phyloP scores from a whole-genome alignment of 2,113 vertebrate species.

The Camelus dromedarius region DNA sequence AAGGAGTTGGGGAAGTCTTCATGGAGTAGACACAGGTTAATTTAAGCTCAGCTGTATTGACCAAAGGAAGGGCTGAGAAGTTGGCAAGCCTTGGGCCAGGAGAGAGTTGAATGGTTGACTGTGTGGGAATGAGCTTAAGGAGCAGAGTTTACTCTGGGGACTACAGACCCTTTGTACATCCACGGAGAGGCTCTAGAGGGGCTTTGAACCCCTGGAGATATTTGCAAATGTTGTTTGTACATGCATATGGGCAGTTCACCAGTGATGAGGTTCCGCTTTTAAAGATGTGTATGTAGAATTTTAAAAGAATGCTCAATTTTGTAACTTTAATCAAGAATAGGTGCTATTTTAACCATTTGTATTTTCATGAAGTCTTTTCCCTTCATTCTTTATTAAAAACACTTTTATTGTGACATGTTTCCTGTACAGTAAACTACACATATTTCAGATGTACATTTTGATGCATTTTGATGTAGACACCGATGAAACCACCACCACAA shows the following conservation, averaged over 20 bases:
- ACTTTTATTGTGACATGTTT: no score
- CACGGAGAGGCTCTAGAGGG: background rate
- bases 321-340: background rate
- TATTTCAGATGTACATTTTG: no score
- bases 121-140: background rate
- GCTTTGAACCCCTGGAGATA: background rate
- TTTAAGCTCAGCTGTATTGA: background rate
- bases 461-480: no score
- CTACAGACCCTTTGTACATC: background rate
- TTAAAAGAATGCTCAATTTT: slow-evolving; percentile 40
- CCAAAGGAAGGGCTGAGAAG: slow-evolving; percentile 32
- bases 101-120: background rate
- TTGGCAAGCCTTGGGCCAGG: background rate
- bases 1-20: background rate
- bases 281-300: slow-evolving; percentile 37
- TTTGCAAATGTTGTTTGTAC: background rate
- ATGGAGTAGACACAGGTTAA: background rate
- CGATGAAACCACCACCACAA: no score
- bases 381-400: no score
- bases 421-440: no score
- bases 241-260: background rate
- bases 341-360: background rate
- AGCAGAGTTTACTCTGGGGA: background rate
- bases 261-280: background rate
- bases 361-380: background rate